These are phyloP conservation scores for Percina caprodes DNA, from an alignment of 2,113 vertebrate species.

Conservation along the genomic window DNA sequence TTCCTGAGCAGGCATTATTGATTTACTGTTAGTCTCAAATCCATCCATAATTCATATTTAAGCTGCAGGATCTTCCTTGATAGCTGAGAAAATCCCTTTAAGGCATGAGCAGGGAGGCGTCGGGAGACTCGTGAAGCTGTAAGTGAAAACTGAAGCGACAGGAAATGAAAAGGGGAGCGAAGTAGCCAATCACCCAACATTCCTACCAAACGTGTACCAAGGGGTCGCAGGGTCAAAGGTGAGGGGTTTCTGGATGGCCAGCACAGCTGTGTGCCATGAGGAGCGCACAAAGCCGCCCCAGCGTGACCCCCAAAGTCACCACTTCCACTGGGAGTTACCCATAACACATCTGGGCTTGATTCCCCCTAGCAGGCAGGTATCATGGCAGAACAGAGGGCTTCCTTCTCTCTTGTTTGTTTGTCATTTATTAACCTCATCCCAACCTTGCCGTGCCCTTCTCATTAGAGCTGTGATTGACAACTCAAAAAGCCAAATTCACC, in stretches of 20 bases:
- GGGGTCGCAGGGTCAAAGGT: constrained; percentile 77
- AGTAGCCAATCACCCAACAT: constrained; percentile 80
- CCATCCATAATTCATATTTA: constrained; percentile 78
- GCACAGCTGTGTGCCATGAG: constrained; percentile 85
- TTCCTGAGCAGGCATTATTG: constrained; percentile 73
- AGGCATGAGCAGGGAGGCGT: constrained; percentile 50
- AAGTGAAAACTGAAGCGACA: constrained; percentile 71
- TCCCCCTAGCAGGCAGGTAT: constrained; percentile 74
- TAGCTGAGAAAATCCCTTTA: constrained; percentile 66
- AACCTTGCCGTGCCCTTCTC: constrained; percentile 65
- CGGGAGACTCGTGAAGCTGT: constrained; percentile 44
- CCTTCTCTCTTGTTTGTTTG: constrained; percentile 83
- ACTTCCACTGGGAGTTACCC: constrained; percentile 75
- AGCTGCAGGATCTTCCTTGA: constrained; percentile 65
- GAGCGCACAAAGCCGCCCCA: constrained; percentile 59
- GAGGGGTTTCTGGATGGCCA: constrained; percentile 64
- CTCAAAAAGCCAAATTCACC: constrained; percentile 47
- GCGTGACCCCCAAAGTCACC: constrained; percentile 73
- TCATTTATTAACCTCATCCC: constrained; percentile 80
- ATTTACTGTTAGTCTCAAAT: constrained; percentile 73
- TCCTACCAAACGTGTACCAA: constrained; percentile 74
- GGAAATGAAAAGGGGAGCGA: constrained; percentile 81
- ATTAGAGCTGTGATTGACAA: constrained; percentile 82
- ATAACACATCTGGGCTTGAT: constrained; percentile 86
- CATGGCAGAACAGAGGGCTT: constrained; percentile 72